Evolutionary conservation across 2,888 invertebrate genomes (phyloP).

Genomic region (Nasonovia ribisnigri): DNA sequence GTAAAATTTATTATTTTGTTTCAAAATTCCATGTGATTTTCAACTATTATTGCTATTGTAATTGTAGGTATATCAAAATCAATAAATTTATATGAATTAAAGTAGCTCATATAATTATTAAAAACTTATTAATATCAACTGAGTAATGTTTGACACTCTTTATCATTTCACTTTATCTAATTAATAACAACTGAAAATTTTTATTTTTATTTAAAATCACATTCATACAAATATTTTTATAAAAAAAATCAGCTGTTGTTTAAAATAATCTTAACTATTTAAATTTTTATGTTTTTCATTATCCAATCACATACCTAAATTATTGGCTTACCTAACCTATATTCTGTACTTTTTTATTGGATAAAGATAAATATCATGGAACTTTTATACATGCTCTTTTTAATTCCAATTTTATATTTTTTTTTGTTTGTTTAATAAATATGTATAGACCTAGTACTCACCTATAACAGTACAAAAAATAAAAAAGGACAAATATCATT

Average conservation of each 20-base stretch:
- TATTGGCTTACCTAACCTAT: no score
- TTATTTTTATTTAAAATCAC: background rate
- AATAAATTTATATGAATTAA: background rate
- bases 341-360: background rate
- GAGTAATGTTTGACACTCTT: background rate
- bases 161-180: background rate
- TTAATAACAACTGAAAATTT: background rate
- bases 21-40: background rate
- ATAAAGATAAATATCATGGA: background rate
- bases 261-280: conserved; percentile 16
- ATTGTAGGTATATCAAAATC: background rate
- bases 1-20: conserved; percentile 71
- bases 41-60: background rate
- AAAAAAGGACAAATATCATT: background rate
- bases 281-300: background rate
- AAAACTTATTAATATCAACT: background rate
- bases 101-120: background rate
- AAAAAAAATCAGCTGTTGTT: background rate
- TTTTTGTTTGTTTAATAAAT: background rate
- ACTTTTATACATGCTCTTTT: background rate
- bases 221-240: conserved; percentile 1
- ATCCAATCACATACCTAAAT: conserved; percentile 8
- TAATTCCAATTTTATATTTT: no score
- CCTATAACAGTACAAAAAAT: background rate
- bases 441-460: background rate